These are phyloP conservation scores for Excalfactoria chinensis DNA, from an alignment of 2,113 vertebrate species.

Conservation along the genomic window DNA sequence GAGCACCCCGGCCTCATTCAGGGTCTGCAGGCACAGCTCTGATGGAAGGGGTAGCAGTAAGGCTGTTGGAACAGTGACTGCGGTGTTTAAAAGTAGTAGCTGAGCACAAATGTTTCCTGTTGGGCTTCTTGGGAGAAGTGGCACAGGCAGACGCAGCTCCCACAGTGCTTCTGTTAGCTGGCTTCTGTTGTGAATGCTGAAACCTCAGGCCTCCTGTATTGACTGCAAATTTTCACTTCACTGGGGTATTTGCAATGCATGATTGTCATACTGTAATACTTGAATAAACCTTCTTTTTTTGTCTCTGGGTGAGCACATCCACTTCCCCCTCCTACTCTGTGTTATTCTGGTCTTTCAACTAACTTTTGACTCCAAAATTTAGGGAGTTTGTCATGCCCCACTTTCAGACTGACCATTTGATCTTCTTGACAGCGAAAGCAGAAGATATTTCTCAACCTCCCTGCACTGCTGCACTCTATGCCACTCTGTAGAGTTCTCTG, in stretches of 20 bases:
- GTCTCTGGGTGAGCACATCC: constrained; percentile 32
- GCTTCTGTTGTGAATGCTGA: not conserved
- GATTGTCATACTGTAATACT: constrained; percentile 27
- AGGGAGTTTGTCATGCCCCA: not conserved
- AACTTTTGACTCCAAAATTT: constrained; percentile 27
- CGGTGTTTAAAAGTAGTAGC: not conserved
- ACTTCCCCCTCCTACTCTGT: constrained; percentile 23
- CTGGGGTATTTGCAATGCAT: constrained; percentile 5
- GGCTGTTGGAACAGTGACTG: not conserved
- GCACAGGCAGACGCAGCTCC: not conserved
- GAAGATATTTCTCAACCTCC: constrained; percentile 31
- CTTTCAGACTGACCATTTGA: constrained; percentile 39
- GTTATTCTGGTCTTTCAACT: constrained; percentile 47
- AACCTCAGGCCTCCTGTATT: not conserved
- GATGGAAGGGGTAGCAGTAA: not conserved
- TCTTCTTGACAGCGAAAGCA: constrained; percentile 9
- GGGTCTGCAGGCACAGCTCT: not conserved
- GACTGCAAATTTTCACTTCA: not conserved
- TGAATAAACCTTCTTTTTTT: constrained; percentile 33
- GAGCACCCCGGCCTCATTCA: fast-evolving
- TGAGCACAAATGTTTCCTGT: not conserved
- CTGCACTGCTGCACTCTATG: not conserved
- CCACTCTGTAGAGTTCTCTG: not conserved
- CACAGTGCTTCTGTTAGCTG: not conserved
- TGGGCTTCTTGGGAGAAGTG: not conserved